These are phyloP conservation scores for Chrysogorgia sp. DNA, from an alignment of 92 coral and sea anemone species.

Conservation along the genomic window DNA sequence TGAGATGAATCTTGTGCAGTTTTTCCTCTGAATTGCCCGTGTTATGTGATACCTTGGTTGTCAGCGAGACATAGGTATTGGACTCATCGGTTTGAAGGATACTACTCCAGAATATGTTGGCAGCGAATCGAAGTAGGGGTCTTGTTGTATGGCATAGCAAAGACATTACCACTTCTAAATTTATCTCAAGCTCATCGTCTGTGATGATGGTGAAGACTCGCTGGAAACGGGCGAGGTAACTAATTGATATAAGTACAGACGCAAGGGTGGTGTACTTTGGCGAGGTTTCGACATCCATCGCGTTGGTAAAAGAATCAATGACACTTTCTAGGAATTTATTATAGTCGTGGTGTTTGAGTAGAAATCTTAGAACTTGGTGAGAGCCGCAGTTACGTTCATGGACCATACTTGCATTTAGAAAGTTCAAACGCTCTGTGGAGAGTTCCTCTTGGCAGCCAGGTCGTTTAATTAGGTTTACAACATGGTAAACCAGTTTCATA, in stretches of 20 bases:
- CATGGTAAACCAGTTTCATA: slow-evolving; percentile 71
- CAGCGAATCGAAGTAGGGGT: slow-evolving; percentile 27
- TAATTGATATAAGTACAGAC: slow-evolving; percentile 18
- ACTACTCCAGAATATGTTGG: slow-evolving; percentile 32
- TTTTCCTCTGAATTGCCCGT: slow-evolving; percentile 2
- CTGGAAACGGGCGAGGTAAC: slow-evolving; percentile 6
- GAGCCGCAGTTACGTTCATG: slow-evolving; percentile 45
- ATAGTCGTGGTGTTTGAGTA: slow-evolving; percentile 60
- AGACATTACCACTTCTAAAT: background rate
- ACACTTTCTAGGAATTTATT: slow-evolving; percentile 13
- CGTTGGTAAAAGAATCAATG: background rate
- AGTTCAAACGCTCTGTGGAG: slow-evolving; percentile 63
- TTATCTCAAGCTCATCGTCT: background rate
- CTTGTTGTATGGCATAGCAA: slow-evolving; percentile 8
- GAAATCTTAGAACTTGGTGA: slow-evolving; percentile 61
- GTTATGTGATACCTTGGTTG: background rate
- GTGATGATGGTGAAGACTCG: background rate
- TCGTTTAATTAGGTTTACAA: slow-evolving; percentile 66
- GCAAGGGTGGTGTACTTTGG: background rate
- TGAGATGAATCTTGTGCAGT: slow-evolving; percentile 21
- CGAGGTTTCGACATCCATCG: background rate
- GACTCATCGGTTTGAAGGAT: background rate
- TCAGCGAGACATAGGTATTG: background rate
- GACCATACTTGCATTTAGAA: slow-evolving; percentile 64
- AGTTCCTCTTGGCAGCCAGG: slow-evolving; percentile 27